Conservation (phyloP, 2,113 vertebrate genomes). For the Jacana jacana region DNA sequence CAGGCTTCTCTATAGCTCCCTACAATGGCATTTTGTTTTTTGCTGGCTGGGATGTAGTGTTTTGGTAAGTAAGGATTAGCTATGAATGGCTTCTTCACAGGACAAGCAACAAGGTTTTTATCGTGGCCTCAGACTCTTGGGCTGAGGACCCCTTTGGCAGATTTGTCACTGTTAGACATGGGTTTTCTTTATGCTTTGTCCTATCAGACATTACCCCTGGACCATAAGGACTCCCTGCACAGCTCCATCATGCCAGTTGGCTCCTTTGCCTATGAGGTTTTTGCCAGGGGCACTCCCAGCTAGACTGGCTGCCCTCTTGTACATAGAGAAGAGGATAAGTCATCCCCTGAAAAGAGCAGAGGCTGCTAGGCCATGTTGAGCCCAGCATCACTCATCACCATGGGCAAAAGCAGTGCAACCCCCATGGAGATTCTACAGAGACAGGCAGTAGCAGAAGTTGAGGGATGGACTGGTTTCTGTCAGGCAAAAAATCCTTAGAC, state of each 20-base stretch:
- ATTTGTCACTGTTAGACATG: not conserved
- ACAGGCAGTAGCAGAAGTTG: not conserved
- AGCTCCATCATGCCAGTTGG: rapidly evolving
- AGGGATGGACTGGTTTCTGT: not conserved
- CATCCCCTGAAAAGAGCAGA: not conserved
- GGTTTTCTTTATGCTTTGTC: not conserved
- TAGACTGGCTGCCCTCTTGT: not conserved
- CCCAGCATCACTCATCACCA: not conserved
- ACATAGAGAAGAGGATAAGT: not conserved
- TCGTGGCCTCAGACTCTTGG: not conserved
- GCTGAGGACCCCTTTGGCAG: not conserved
- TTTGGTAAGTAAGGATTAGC: not conserved
- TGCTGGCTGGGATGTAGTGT: not conserved
- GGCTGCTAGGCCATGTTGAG: not conserved
- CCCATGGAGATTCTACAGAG: not conserved
- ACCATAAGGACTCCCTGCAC: not conserved
- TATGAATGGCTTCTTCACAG: not conserved
- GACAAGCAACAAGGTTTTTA: not conserved
- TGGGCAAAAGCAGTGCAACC: not conserved
- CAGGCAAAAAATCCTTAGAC: not conserved
- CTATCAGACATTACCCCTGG: not conserved
- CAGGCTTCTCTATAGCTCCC: not conserved
- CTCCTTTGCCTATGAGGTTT: not conserved
- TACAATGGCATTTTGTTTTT: not conserved
- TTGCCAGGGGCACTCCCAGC: not conserved